Evolutionary conservation across 2,113 vertebrate genomes (phyloP).

Genomic region (Oncorhynchus clarkii): DNA sequence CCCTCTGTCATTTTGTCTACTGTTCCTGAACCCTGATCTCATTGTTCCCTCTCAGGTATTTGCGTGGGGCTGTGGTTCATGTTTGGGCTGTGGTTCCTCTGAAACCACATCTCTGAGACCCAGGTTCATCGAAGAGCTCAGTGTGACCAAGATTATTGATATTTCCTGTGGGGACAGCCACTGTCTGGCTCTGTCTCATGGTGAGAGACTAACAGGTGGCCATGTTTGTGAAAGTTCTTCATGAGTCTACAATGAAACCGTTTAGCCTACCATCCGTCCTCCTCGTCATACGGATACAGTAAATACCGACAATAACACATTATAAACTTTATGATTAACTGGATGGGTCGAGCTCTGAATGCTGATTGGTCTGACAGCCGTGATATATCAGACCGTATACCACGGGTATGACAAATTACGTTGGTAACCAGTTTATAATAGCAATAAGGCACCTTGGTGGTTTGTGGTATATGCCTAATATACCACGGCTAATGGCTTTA

Average conservation of each 20-base stretch:
- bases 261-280: neutral
- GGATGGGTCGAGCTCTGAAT: no score
- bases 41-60: slow-evolving; percentile 78
- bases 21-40: neutral
- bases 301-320: no score
- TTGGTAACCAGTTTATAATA: no score
- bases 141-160: slow-evolving; percentile 94
- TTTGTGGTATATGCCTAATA: no score
- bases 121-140: slow-evolving; percentile 91
- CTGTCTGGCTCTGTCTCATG: slow-evolving; percentile 95
- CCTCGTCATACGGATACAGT: no score
- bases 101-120: slow-evolving; percentile 93
- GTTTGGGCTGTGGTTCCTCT: slow-evolving; percentile 94
- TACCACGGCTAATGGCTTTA: no score
- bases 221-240: neutral
- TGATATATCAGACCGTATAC: no score
- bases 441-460: no score
- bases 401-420: no score
- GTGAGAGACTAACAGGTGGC: slow-evolving; percentile 60
- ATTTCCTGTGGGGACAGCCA: slow-evolving; percentile 98
- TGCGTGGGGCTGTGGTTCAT: slow-evolving; percentile 96
- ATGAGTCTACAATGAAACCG: neutral
- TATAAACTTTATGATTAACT: no score
- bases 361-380: no score
- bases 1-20: no score